Evolutionary conservation across 2,888 invertebrate species (phyloP).

Genomic region (Nasonovia ribisnigri): DNA sequence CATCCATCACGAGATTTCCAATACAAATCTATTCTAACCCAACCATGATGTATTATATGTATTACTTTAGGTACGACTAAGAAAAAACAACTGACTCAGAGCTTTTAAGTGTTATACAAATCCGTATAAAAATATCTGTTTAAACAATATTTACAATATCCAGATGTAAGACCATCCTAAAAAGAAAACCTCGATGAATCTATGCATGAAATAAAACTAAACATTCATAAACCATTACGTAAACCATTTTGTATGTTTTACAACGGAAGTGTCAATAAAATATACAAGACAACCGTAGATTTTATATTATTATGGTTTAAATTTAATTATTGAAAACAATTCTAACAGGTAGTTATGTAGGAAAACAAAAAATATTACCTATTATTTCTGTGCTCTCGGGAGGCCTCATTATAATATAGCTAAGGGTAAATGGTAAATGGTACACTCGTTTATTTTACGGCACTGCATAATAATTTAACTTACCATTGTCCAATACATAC

Average conservation of each 20-base stretch:
- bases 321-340: background rate
- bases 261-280: no score
- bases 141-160: background rate
- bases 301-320: background rate
- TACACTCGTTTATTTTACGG: background rate
- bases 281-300: background rate
- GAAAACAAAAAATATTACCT: background rate
- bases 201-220: background rate
- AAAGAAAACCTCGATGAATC: background rate
- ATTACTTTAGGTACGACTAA: background rate
- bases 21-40: background rate
- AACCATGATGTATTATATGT: background rate
- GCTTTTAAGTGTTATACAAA: background rate
- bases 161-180: background rate
- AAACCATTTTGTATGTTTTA: no score
- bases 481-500: background rate
- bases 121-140: background rate
- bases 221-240: background rate
- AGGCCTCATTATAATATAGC: background rate
- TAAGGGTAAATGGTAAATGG: no score
- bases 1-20: background rate
- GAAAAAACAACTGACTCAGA: background rate
- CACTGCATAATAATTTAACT: background rate
- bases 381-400: background rate
- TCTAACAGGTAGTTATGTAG: background rate